Evolutionary conservation across 2,113 vertebrate genomes (phyloP).

Genomic region (Sciurus niger): DNA sequence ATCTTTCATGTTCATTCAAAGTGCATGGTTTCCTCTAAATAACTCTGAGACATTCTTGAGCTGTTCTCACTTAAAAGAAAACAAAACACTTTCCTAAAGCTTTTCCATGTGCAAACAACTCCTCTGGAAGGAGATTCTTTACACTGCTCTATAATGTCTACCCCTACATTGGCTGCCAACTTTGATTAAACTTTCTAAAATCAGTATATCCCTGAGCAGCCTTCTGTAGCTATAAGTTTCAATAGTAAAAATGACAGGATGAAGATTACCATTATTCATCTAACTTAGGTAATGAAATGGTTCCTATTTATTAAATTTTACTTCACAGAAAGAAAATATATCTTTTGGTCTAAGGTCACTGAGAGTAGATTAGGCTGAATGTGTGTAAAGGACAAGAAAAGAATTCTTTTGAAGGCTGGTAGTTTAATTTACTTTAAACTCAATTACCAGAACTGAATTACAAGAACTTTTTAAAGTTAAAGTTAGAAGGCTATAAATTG

Average conservation of each 20-base stretch:
- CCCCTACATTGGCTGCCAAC: neutral
- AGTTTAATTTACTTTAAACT: conserved; percentile 70
- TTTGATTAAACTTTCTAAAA: conserved; percentile 62
- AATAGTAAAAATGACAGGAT: conserved; percentile 57
- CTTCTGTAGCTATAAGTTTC: conserved; percentile 42
- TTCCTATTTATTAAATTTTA: conserved; percentile 9
- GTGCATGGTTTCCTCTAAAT: neutral
- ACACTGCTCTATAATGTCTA: neutral
- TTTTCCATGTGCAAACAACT: conserved; percentile 10
- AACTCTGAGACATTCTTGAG: conserved; percentile 30
- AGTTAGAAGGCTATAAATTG: conserved; percentile 62
- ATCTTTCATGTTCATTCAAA: neutral
- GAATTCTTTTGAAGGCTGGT: neutral
- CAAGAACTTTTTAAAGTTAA: conserved; percentile 53
- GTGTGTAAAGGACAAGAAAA: conserved; percentile 26
- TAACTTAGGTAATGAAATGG: conserved; percentile 61
- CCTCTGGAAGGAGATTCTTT: conserved; percentile 1
- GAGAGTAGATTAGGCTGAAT: neutral
- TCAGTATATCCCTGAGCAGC: conserved; percentile 28
- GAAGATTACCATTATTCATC: conserved; percentile 55
- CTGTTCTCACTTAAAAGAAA: conserved; percentile 37
- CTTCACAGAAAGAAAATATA: conserved; percentile 42
- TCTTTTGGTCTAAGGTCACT: conserved; percentile 53
- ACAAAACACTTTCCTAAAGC: conserved; percentile 48
- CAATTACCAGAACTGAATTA: neutral